Base-by-base conservation (phyloP, 2,113 vertebrate species). In the Corythornis cristatus region DNA sequence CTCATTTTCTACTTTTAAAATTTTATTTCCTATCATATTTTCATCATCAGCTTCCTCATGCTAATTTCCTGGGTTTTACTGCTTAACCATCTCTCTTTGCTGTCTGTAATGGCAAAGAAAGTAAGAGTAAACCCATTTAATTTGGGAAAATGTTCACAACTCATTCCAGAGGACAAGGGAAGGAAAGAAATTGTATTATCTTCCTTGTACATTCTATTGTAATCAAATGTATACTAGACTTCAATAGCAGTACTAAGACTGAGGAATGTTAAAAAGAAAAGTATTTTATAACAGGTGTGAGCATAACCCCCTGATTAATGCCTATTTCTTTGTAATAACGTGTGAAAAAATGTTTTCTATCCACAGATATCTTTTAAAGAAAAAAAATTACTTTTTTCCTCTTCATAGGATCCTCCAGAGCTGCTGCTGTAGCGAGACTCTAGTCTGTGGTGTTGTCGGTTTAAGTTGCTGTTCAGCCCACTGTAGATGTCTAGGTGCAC, bases 361-460 rank as follows among this genome's bases (percentile, higher is more conserved):
- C 13, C 15, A 70, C 0, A 67, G 9, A 75, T 76, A 35, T 73
- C 51, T 89, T 71, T 58, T 3, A 73, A 91, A 92, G 28, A 19
- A 81, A 62, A 62, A 87, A 26, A 8, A 85, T 97, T 98, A 99
- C 99, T 98, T 98, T 99, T 99, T 96, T 99, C 99, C 89, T 99
- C 99, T 96, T 99, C 99, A 11, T 99, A 99, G 31, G 99, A 99
- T 75, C 99, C 99, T 96, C 99, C 99, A 61, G 99, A 99, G 97
- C 99, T 99, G 98, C 99, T 99, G 96, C 99, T 99, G 97, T 99
- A 99, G 71, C 99, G 99, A 75, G 99, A 99, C 73, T 99, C 99
- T 90, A 99, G 98, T 29, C 99, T 98, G 96, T 99, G 99, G 94
- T 99, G 99, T 67, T 99, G 99, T 16, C 99, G 98, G 93, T 98